These are phyloP conservation scores for Telenomus remus DNA, from an alignment of 1,140 invertebrate genomes.

Conservation along the genomic window DNA sequence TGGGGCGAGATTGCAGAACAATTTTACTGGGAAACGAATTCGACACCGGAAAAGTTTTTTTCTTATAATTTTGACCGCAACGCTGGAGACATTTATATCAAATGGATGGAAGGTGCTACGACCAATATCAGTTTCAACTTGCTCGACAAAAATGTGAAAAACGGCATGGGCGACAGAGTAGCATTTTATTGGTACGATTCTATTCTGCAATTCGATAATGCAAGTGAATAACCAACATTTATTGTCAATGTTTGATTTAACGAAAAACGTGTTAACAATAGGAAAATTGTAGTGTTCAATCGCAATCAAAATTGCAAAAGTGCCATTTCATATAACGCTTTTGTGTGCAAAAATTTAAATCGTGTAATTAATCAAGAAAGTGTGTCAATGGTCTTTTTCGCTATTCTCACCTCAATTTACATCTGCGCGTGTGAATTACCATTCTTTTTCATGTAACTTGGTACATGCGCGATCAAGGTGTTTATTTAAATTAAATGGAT, in stretches of 20 bases:
- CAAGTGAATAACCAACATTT: neutral
- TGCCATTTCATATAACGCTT: too few relatives aligned
- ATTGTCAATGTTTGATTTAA: neutral
- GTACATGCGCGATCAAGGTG: too few relatives aligned
- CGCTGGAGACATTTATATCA: conserved; percentile 92
- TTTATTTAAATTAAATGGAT: too few relatives aligned
- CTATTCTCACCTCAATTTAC: too few relatives aligned
- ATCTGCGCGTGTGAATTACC: too few relatives aligned
- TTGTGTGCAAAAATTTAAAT: too few relatives aligned
- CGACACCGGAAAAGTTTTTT: conserved; percentile 84
- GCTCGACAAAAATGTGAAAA: conserved; percentile 91
- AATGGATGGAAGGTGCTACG: conserved; percentile 94
- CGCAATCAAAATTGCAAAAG: too few relatives aligned
- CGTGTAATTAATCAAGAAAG: too few relatives aligned
- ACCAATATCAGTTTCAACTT: conserved; percentile 98
- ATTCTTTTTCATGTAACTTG: too few relatives aligned
- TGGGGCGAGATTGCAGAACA: conserved; percentile 92
- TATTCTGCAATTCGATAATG: neutral
- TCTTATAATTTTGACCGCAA: conserved; percentile 94
- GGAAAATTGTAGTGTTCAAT: too few relatives aligned
- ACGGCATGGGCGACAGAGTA: conserved; percentile 90
- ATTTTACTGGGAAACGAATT: conserved; percentile 92
- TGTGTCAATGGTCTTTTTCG: too few relatives aligned
- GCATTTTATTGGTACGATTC: conserved; percentile 94
- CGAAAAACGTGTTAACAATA: too few relatives aligned